Evolutionary conservation across 2,888 invertebrate species (phyloP), one percentile per base, ranked within the genome.

Genomic region (Podotricha telesiphe): DNA sequence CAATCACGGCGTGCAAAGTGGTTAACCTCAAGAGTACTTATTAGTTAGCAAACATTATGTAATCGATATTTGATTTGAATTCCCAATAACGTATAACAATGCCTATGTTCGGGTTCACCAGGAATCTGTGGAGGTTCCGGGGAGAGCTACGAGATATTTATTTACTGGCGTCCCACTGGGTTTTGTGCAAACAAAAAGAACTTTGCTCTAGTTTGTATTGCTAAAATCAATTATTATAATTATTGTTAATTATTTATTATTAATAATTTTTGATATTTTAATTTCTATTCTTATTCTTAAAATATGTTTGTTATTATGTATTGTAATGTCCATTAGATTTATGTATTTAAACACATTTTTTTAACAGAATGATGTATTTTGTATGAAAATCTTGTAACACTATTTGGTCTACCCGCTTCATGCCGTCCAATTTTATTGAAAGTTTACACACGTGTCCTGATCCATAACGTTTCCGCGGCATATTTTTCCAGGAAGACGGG

Each of bases 141-240:
- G 42, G 42, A 22, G 42, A 40, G 19, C 28, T 15, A 51, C 28
- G 51, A 53, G 34, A 45, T 45, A n/a, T 28, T 59, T 59, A 59
- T 22, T 2, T 59, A 11, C 59, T 59, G 45, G 22, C 45, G 13
- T 28, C 59, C 17, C n/a, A 28, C 6, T 10, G 45, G 45, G 42
- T 59, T 59, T 45, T 45, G 17, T 45, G n/a, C 22, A 42, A 45
- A 22, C 45, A 59, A 45, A 22, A 15, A 19, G n/a, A 59, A 59
- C 45, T 59, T 59, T 22, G 59, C 15, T 45, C n/a, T 28, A 45
- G 22, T 59, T 59, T 59, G 28, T 45, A 59, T 59, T 22, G 22
- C 22, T 22, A 28, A 59, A 45, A 42, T 22, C n/a, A 45, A 59
- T 59, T 59, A 59, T 59, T 59, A 40, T 59, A 45, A 45, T 59